Evolutionary conservation across 2,113 vertebrate species (phyloP), one percentile per base, ranked within the genome.

Genomic region (Scolopax mira): DNA sequence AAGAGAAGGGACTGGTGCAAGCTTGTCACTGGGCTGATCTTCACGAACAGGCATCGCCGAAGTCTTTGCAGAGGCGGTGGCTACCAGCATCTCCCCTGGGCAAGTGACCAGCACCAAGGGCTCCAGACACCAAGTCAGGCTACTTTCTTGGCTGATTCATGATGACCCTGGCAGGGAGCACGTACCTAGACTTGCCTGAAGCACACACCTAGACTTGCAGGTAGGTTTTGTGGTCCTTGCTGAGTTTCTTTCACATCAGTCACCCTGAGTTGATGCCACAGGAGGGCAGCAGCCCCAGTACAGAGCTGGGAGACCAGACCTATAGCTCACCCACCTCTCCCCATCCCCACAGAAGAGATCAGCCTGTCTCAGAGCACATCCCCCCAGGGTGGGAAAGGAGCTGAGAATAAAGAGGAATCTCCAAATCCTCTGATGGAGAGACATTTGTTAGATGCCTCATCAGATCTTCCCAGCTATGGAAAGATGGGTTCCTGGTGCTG

Each of bases 261-360:
- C 46, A 85, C 10, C 6, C 19, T 0, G 1, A 49, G 69, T 5
- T 62, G 54, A 27, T 27, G 30, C 94, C 94, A 78, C 88, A 69
- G 75, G 80, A 85, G 79, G 80, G 88, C 87, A 90, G 87, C 67
- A 95, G 67, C 41, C 11, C 30, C n/a, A 42, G 11, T 5, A 17
- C 0, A 0, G 41, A 79, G 6, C 60, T 48, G 31, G 30, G 8
- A 1, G 3, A 42, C n/a, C 17, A 35, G 48, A 39, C 7, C 23
- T 48, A 24, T 39, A 77, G 31, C 31, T 21, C 41, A 41, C 6
- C 19, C 49, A 12, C 17, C 14, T 49, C 6, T 0, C 8, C 21
- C 17, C 5, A 1, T 17, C 44, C 49, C 7, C 1, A 0, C 13
- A 24, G 23, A 5, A 51, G 71, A 61, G 19, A 74, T 16, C 30